Conservation (phyloP, 2,888 invertebrate species). For the Gymnocheta viridis region DNA sequence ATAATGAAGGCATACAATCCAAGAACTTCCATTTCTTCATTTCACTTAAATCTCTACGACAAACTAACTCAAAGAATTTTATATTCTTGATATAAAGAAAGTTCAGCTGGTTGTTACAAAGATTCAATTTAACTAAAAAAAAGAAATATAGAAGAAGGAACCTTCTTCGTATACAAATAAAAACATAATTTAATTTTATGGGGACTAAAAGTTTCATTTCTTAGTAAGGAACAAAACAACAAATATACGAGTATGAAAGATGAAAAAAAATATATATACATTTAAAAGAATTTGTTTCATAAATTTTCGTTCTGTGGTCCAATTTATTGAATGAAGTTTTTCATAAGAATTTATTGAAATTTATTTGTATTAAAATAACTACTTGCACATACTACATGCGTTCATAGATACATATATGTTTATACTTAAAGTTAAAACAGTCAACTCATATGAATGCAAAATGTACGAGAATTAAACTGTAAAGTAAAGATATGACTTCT, state of each 20-base stretch:
- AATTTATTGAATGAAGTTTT: constrained; percentile 63
- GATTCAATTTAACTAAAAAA: constrained; percentile 66
- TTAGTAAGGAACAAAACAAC: constrained; percentile 33
- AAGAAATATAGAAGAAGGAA: constrained; percentile 23
- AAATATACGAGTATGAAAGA: constrained; percentile 1
- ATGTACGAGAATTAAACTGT: too few relatives aligned
- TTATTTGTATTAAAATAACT: constrained; percentile 71
- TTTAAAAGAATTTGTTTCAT: constrained; percentile 65
- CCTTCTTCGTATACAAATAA: constrained; percentile 61
- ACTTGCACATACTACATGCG: not conserved
- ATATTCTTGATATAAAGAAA: constrained; percentile 52
- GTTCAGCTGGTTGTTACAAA: constrained; percentile 65
- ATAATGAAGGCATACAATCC: constrained; percentile 71
- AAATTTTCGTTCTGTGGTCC: constrained; percentile 59
- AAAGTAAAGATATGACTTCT: too few relatives aligned
- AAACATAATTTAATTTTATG: constrained; percentile 70
- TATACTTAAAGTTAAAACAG: too few relatives aligned
- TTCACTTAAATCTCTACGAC: constrained; percentile 65
- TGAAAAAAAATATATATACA: too few relatives aligned
- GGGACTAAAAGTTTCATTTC: constrained; percentile 66
- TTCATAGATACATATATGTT: too few relatives aligned
- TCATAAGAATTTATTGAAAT: constrained; percentile 58
- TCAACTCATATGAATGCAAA: too few relatives aligned
- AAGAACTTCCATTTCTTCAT: constrained; percentile 31
- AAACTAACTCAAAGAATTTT: constrained; percentile 58